phyloP scores from a whole-genome alignment of 2,113 vertebrate species.

The Acrocephalus arundinaceus region DNA sequence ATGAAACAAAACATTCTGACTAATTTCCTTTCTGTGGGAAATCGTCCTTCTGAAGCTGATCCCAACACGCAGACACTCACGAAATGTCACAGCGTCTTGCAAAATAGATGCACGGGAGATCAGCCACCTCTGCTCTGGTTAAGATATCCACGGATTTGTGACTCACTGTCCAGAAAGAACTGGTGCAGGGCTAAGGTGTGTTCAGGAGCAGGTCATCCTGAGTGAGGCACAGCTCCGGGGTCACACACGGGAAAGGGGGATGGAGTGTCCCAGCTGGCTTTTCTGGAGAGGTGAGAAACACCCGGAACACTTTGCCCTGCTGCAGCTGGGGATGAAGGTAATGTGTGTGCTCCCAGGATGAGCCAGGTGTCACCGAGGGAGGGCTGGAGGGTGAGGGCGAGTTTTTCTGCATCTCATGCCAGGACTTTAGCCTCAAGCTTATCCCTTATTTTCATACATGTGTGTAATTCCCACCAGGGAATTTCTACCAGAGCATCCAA shows the following conservation, averaged over 20 bases:
- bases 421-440: background rate
- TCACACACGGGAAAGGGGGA: background rate
- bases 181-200: background rate
- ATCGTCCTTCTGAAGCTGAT: background rate
- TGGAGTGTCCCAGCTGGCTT: background rate
- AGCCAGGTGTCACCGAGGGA: background rate
- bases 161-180: background rate
- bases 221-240: background rate
- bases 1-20: background rate
- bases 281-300: background rate
- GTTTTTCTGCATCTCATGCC: conserved; percentile 26
- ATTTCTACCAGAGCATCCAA: background rate
- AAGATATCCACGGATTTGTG: background rate
- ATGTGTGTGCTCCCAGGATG: background rate
- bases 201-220: background rate
- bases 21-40: background rate
- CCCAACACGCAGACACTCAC: background rate
- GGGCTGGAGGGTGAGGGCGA: background rate
- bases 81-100: background rate
- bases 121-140: background rate
- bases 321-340: background rate
- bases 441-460: conserved; percentile 7
- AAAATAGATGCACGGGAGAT: background rate
- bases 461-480: background rate
- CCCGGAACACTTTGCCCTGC: background rate